Evolutionary conservation across 2,888 invertebrate species (phyloP), one percentile per base, ranked within the genome.

Genomic region (Apamea anceps): DNA sequence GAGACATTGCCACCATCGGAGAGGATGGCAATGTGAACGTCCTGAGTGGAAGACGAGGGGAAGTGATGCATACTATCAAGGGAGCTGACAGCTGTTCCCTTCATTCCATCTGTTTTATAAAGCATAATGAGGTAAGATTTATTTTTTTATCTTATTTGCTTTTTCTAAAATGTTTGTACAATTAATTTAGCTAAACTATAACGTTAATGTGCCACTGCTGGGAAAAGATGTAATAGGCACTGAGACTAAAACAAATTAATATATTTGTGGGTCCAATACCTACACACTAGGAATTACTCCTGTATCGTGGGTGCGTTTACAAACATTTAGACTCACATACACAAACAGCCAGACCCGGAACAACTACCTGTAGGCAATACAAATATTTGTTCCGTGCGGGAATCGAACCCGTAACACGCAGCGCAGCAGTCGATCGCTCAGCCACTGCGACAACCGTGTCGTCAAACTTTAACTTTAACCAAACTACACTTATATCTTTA

Each of bases 61-160:
- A 96, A 51, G 91, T 97, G 12, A 92, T 95, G 2, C 94, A 95
- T 15, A 94, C 94, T 0, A 95, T 97, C 57, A 97, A 98, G 66
- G 97, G 97, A 83, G 98, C 98, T 0, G 99, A 99, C 92, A 99
- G 98, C 92, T 98, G 98, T 92, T 98, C 98, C 0, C 94, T 99
- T 71, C 98, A 98, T 91, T 98, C 98, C 77, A 97, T 98, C 0
- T 97, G 98, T 87, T 99, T 98, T 93, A 96, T 99, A 37, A 98
- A 98, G 89, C 97, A 97, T 77, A 97, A 95, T 92, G 97, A 97
- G 93, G 97, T 97, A 37, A 37, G 21, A 15, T 28, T 62, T 25
- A 25, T 13, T 54, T 54, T 51, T 18, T 2, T 51, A 7, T 7
- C 21, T 21, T 54, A 1, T 8, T 1, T 8, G 10, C 25, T 8